These are phyloP conservation scores for Ophonus ardosiacus DNA, from an alignment of 2,888 invertebrate species.

Conservation along the genomic window DNA sequence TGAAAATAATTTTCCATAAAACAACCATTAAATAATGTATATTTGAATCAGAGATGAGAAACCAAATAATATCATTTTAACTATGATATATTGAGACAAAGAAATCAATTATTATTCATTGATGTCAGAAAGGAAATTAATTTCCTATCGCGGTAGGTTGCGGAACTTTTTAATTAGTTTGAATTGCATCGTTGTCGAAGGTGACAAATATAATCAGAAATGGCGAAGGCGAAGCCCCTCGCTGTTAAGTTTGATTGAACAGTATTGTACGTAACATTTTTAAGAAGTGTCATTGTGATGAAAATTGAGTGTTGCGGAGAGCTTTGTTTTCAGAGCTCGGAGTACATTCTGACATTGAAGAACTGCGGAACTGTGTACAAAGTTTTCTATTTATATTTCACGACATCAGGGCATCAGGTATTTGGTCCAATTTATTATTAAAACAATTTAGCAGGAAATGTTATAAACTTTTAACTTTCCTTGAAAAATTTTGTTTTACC, in stretches of 20 bases:
- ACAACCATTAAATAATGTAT: background rate
- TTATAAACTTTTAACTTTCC: conserved; percentile 13
- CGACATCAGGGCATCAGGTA: background rate
- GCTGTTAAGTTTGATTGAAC: background rate
- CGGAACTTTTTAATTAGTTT: conserved; percentile 20
- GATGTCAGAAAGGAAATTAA: conserved; percentile 13
- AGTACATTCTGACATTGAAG: background rate
- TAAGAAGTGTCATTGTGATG: background rate
- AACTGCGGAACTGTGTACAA: background rate
- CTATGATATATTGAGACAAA: background rate
- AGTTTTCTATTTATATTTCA: conserved; percentile 30
- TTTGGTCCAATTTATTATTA: background rate
- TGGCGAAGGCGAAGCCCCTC: background rate
- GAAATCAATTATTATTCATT: conserved; percentile 15
- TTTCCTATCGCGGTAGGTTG: conserved; percentile 5
- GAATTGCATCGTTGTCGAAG: background rate
- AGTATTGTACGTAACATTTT: background rate
- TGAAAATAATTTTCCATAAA: no score
- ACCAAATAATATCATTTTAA: background rate
- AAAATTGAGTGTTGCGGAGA: background rate
- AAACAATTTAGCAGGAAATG: background rate
- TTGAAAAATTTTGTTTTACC: background rate
- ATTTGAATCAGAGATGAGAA: no score
- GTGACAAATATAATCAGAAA: conserved; percentile 16
- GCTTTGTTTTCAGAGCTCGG: background rate